These are phyloP conservation scores for Acronicta aceris DNA, from an alignment of 2,888 invertebrate genomes.

Conservation along the genomic window DNA sequence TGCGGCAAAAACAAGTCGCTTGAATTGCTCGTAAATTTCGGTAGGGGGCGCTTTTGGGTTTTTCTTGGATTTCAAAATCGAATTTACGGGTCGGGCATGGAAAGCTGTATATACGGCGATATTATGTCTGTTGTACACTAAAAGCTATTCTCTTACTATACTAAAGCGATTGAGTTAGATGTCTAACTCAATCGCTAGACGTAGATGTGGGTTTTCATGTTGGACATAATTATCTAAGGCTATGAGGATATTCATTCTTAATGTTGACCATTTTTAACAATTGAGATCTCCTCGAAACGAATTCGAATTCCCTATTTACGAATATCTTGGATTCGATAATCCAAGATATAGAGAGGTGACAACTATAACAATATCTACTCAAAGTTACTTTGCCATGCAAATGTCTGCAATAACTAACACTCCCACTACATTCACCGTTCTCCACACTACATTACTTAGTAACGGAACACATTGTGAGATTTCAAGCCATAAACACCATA, in stretches of 20 bases:
- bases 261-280: too few species aligned
- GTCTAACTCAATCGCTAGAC: too few species aligned
- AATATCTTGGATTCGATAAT: too few species aligned
- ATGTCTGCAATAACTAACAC: slow-evolving; percentile 24
- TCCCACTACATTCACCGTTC: slow-evolving; percentile 5
- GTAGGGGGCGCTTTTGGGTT: slow-evolving; percentile 68
- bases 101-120: slow-evolving; percentile 51
- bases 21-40: slow-evolving; percentile 78
- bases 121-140: slow-evolving; percentile 28
- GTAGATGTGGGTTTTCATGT: too few species aligned
- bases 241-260: too few species aligned
- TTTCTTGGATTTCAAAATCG: slow-evolving; percentile 77
- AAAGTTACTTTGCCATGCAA: not conserved
- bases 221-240: too few species aligned
- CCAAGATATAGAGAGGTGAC: too few species aligned
- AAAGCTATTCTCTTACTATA: slow-evolving; percentile 19
- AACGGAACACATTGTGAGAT: slow-evolving; percentile 42
- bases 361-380: too few species aligned
- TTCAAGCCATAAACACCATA: slow-evolving; percentile 48
- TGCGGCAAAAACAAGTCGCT: slow-evolving; percentile 78
- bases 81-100: slow-evolving; percentile 68
- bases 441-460: slow-evolving; percentile 24
- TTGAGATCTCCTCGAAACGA: too few species aligned
- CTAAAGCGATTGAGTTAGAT: too few species aligned
- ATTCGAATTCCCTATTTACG: too few species aligned